phyloP scores from a whole-genome alignment of 2,888 invertebrate genomes.

The Nycteola revayana region DNA sequence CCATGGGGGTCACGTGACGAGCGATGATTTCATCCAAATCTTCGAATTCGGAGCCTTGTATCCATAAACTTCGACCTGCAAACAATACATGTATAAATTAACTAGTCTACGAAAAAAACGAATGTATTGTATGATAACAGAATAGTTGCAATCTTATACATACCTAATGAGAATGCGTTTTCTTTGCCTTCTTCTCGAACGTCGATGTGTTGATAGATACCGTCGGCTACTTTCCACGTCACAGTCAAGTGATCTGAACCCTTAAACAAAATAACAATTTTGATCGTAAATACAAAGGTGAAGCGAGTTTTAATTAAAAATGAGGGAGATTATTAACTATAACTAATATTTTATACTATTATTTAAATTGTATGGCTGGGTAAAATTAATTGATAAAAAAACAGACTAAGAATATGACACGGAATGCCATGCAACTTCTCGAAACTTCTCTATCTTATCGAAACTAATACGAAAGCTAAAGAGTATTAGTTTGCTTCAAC shows the following conservation, averaged over 20 bases:
- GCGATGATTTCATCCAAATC: slow-evolving; percentile 99
- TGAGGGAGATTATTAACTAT: too few relatives aligned
- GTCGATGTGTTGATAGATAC: slow-evolving; percentile 97
- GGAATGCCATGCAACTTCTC: too few relatives aligned
- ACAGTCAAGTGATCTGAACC: slow-evolving; percentile 97
- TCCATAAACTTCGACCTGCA: slow-evolving; percentile 86
- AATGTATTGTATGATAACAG: background rate
- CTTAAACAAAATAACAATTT: slow-evolving; percentile 44
- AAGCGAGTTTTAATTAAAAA: background rate
- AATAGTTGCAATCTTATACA: slow-evolving; percentile 34
- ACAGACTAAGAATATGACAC: too few relatives aligned
- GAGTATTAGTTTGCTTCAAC: too few relatives aligned
- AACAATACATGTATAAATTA: background rate
- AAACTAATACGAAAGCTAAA: too few relatives aligned
- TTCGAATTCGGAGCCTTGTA: slow-evolving; percentile 96
- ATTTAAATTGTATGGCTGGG: too few relatives aligned
- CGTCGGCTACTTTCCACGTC: slow-evolving; percentile 98
- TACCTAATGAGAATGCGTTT: slow-evolving; percentile 96
- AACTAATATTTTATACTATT: too few relatives aligned
- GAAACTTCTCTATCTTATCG: too few relatives aligned
- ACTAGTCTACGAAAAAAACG: background rate
- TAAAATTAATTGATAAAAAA: too few relatives aligned
- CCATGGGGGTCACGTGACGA: slow-evolving; percentile 98
- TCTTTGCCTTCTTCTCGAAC: slow-evolving; percentile 97
- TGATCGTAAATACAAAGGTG: background rate